phyloP scores from a whole-genome alignment of 2,797 vertebrate genomes.

The Manis crassicaudata region DNA sequence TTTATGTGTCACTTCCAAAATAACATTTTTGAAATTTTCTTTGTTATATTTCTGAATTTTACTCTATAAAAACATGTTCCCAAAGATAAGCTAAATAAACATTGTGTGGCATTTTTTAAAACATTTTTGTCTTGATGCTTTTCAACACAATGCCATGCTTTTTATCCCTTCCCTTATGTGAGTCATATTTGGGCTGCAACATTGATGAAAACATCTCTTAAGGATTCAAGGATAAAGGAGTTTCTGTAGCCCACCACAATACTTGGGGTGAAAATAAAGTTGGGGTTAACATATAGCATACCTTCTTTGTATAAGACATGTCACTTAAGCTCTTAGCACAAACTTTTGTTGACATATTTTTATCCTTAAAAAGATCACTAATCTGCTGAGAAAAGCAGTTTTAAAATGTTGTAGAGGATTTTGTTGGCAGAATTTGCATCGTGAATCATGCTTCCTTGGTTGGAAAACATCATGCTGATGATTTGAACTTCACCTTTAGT shows the following conservation, averaged over 20 bases:
- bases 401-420: neutral
- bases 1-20: neutral
- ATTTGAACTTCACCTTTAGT: neutral
- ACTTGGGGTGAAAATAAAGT: neutral
- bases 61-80: neutral
- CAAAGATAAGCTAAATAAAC: neutral
- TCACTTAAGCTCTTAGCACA: neutral
- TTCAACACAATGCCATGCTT: neutral
- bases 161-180: neutral
- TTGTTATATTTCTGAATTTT: neutral
- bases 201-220: neutral
- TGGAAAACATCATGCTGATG: neutral
- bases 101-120: neutral
- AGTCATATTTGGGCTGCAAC: neutral
- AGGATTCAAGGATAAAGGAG: neutral
- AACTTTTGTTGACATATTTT: conserved; percentile 3
- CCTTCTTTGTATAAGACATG: neutral
- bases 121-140: neutral
- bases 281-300: neutral
- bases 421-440: conserved; percentile 20
- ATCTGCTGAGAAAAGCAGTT: neutral
- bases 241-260: neutral
- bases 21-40: neutral
- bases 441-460: neutral
- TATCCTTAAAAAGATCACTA: neutral